Evolutionary conservation across 2,797 vertebrate species (phyloP), one percentile per base, ranked within the genome.

Genomic region (Malurus splendens): DNA sequence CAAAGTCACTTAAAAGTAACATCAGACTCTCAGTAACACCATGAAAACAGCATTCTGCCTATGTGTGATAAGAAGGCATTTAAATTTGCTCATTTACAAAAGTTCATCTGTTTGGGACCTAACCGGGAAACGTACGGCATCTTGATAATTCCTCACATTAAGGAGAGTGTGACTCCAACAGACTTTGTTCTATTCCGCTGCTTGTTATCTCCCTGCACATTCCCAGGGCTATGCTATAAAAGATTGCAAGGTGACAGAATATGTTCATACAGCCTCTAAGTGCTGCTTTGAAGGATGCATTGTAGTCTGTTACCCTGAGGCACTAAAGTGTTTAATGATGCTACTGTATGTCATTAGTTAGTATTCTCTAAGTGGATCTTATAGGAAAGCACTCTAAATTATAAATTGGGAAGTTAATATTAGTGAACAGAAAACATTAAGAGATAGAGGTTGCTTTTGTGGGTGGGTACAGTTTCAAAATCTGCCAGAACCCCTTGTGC

Each of bases 241-340:
- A 93, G 87, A 91, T 25, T 93, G 93, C 89, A 94, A 93, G 94
- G 91, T 95, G 92, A 92, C 94, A 94, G 93, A 78, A 66, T 73
- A 67, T 74, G 76, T 89, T 95, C 87, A 67, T 76, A 60, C 79
- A 92, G 76, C 83, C 78, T 95, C 62, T 54, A 50, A 95, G 87
- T 87, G 85, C 89, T 94, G 9, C 91, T 93, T 89, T 12, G n/a
- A 76, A 84, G 81, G 79, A 83, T 83, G 81, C 81, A 86, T 61
- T 88, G 89, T 82, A 78, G 79, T 84, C 90, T 86, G 82, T 11
- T 90, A 87, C 86, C 90, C 90, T 4, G 18, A 95, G 89, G 90
- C 87, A 89, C 86, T 76, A 64, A 93, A 93, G 83, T 89, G 84
- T 94, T 95, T 89, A 79, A 93, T 93, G 94, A 89, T 86, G 89